Evolutionary conservation across 2,113 vertebrate species (phyloP).

Genomic region (Apistogramma diplotaenia): DNA sequence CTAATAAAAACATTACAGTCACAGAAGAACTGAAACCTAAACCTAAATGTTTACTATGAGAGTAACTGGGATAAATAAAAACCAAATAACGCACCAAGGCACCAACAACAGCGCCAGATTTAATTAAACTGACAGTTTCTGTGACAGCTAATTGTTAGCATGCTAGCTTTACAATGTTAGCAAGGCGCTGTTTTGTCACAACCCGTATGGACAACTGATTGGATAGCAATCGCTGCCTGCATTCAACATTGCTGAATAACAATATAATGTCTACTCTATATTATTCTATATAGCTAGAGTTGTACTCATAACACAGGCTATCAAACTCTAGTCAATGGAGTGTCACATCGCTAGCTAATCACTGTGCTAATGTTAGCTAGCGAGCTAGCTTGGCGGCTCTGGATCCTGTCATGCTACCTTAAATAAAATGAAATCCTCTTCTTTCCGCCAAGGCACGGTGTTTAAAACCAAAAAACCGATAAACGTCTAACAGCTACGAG

Average conservation of each 20-base stretch:
- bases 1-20: background rate
- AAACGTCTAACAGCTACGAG: conserved; percentile 64
- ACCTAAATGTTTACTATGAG: background rate
- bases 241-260: background rate
- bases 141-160: conserved; percentile 46
- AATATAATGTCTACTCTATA: background rate
- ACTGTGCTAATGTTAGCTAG: conserved; percentile 51
- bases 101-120: background rate
- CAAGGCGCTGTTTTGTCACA: conserved; percentile 22
- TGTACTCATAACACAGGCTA: background rate
- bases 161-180: conserved; percentile 53
- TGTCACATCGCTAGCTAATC: conserved; percentile 31
- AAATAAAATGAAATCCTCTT: conserved; percentile 81
- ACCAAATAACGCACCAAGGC: background rate
- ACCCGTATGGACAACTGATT: background rate
- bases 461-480: conserved; percentile 80
- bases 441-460: conserved; percentile 82
- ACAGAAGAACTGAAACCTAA: background rate
- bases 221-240: background rate
- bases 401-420: conserved; percentile 83
- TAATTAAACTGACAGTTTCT: conserved; percentile 1
- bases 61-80: background rate
- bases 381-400: conserved; percentile 50
- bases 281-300: background rate
- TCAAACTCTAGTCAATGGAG: background rate